These are phyloP conservation scores for Lordiphosa clarofinis DNA, from an alignment of 1,140 invertebrate species.

Conservation along the genomic window DNA sequence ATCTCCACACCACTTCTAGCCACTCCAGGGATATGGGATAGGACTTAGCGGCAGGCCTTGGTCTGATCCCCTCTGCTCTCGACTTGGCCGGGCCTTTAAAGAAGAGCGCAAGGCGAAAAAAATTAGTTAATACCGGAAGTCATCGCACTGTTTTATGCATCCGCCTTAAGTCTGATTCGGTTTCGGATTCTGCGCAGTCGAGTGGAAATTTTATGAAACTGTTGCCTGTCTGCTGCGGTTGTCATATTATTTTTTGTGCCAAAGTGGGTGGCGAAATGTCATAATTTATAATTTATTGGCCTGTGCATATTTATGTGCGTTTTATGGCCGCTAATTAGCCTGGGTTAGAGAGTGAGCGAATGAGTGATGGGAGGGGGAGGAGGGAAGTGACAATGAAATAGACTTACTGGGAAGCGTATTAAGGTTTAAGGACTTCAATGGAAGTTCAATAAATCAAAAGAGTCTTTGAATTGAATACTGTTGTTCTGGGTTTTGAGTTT, in stretches of 20 bases:
- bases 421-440: too few species aligned
- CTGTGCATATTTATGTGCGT: slow-evolving; percentile 63
- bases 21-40: slow-evolving; percentile 32
- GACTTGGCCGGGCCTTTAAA: slow-evolving; percentile 47
- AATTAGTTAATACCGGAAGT: slow-evolving; percentile 78
- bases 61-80: slow-evolving; percentile 17
- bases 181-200: slow-evolving; percentile 56
- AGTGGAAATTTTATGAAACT: slow-evolving; percentile 70
- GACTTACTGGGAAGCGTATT: not conserved
- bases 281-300: slow-evolving; percentile 77
- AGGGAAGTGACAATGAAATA: slow-evolving; percentile 44
- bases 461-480: too few species aligned
- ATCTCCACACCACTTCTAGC: slow-evolving; percentile 40
- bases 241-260: slow-evolving; percentile 5
- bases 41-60: slow-evolving; percentile 44
- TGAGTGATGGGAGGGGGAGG: not conserved
- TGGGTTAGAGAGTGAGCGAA: slow-evolving; percentile 13
- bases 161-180: slow-evolving; percentile 59
- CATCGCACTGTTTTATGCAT: slow-evolving; percentile 73
- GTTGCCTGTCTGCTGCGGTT: slow-evolving; percentile 48
- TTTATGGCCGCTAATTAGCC: slow-evolving; percentile 74
- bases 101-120: slow-evolving; percentile 36
- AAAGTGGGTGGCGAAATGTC: slow-evolving; percentile 41
- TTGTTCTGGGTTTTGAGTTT: too few species aligned
- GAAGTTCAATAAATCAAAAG: too few species aligned